Evolutionary conservation across 2,797 vertebrate genomes (phyloP).

Genomic region (Pteropus rufus): DNA sequence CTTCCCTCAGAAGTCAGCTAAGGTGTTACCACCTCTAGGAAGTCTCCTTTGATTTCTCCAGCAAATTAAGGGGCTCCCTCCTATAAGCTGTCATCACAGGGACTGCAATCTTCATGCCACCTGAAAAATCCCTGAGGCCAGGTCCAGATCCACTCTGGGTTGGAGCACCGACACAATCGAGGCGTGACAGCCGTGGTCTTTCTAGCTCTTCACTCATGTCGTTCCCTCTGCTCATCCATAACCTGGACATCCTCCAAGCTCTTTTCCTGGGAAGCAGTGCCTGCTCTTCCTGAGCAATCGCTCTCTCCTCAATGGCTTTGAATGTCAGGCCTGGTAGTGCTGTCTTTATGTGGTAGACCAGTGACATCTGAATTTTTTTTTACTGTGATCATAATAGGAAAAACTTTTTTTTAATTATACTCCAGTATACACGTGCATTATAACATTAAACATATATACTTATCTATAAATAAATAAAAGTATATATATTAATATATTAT

Average conservation of each 20-base stretch:
- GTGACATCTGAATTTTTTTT: not conserved
- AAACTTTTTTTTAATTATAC: not conserved
- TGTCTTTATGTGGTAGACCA: not conserved
- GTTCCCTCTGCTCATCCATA: not conserved
- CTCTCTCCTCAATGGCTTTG: not conserved
- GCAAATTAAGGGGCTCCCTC: not conserved
- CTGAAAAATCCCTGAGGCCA: not conserved
- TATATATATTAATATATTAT: not conserved
- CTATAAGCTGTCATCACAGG: not conserved
- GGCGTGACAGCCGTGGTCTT: not conserved
- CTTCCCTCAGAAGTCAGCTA: not conserved
- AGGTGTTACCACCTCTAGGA: not conserved
- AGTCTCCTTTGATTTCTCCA: not conserved
- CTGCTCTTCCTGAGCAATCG: not conserved
- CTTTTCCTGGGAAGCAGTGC: not conserved
- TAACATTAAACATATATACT: not conserved
- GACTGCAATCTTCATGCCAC: not conserved
- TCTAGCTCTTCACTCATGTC: not conserved
- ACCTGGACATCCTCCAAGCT: not conserved
- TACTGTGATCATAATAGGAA: not conserved
- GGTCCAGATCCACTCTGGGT: not conserved
- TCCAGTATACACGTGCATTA: not conserved
- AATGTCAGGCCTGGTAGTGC: not conserved
- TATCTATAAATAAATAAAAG: not conserved
- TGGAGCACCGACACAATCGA: not conserved